phyloP scores from a whole-genome alignment of 1,140 invertebrate species.

The Zophobas atratus region DNA sequence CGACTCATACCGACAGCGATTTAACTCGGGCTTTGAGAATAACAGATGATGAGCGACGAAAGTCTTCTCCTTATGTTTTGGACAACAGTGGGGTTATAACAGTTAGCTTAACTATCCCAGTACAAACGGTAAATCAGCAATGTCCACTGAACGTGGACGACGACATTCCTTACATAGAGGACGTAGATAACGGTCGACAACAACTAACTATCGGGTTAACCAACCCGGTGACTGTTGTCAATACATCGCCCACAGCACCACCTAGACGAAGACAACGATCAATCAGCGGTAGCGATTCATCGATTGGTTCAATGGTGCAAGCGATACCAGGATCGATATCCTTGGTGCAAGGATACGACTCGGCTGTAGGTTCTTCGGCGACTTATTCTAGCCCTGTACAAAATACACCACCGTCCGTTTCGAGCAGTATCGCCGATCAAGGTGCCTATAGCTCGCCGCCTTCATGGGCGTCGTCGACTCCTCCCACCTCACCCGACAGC shows the following conservation, averaged over 20 bases:
- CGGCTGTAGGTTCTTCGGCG: constrained; percentile 75
- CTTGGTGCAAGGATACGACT: constrained; percentile 69
- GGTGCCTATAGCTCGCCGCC: constrained; percentile 72
- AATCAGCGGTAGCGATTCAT: constrained; percentile 70
- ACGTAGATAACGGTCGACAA: constrained; percentile 65
- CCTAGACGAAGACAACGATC: constrained; percentile 66
- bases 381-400: constrained; percentile 70
- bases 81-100: constrained; percentile 80
- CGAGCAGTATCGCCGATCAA: constrained; percentile 66
- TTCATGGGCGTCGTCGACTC: constrained; percentile 75
- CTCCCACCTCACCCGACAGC: constrained; percentile 73
- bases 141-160: constrained; percentile 71
- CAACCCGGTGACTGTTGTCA: too few relatives aligned
- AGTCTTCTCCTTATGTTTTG: constrained; percentile 69
- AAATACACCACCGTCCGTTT: constrained; percentile 67
- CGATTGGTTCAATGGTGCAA: constrained; percentile 66
- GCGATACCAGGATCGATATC: constrained; percentile 69
- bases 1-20: constrained; percentile 71
- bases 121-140: constrained; percentile 68
- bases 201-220: constrained; percentile 64
- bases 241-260: constrained; percentile 54
- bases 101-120: constrained; percentile 84
- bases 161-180: constrained; percentile 83
- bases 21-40: constrained; percentile 63
- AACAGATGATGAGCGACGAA: constrained; percentile 69